phyloP scores from a whole-genome alignment of 2,797 vertebrate species.

The Eulemur albifrons region DNA sequence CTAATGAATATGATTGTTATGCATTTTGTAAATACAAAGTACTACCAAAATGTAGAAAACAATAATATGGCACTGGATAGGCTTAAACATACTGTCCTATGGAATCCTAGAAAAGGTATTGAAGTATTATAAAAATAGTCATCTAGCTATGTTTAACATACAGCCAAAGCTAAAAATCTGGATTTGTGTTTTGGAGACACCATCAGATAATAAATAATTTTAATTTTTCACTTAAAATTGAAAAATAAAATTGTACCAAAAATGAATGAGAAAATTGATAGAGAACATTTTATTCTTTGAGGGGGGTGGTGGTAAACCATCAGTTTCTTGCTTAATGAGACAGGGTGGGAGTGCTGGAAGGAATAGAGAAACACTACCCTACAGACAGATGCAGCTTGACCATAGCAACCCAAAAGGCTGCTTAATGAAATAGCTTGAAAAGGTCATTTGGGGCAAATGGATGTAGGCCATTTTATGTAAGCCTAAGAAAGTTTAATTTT shows the following conservation, averaged over 20 bases:
- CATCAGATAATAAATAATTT: neutral
- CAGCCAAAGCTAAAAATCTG: neutral
- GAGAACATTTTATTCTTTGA: neutral
- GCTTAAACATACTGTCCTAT: neutral
- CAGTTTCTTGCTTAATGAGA: neutral
- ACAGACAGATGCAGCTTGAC: neutral
- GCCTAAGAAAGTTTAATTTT: neutral
- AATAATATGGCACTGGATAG: neutral
- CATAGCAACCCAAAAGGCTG: neutral
- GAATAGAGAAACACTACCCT: neutral
- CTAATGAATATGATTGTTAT: constrained; percentile 38
- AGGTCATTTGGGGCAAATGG: neutral
- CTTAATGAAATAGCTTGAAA: neutral
- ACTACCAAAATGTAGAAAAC: constrained; percentile 23
- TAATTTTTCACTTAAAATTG: neutral
- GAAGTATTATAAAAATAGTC: neutral
- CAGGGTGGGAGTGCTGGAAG: neutral
- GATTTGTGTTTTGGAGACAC: neutral
- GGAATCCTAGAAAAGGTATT: neutral
- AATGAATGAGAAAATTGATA: neutral
- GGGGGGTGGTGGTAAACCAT: neutral
- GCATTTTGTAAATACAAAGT: constrained; percentile 50
- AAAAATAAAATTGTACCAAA: neutral
- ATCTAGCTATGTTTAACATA: neutral
- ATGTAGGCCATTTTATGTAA: neutral